A percentile compares a stretch with the other conserved stretches of the same genome.
Conservation (phyloP, 2,888 invertebrate genomes). For the Aethes cnicana region DNA sequence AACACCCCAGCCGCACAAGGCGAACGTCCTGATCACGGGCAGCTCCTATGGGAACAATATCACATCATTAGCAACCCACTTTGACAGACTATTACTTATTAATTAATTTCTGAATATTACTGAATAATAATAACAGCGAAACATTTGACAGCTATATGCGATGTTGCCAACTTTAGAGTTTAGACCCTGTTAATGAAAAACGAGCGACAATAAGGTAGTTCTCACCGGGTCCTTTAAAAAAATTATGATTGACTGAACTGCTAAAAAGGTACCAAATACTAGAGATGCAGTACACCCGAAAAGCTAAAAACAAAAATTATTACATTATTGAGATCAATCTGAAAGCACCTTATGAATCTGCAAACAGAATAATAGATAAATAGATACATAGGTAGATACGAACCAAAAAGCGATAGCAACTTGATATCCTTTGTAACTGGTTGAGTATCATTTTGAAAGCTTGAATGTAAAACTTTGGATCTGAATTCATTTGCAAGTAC, state of each 20-base stretch:
- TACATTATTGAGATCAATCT: background rate
- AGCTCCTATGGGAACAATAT: conserved; percentile 39
- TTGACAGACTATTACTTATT: too few relatives aligned
- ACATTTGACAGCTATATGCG: too few relatives aligned
- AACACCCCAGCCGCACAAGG: conserved; percentile 47
- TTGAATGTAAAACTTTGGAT: conserved; percentile 41
- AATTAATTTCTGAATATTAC: too few relatives aligned
- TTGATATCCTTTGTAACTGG: conserved; percentile 43
- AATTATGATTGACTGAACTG: conserved; percentile 51
- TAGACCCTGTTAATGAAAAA: background rate
- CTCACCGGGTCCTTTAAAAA: conserved; percentile 49
- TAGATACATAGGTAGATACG: conserved; percentile 34
- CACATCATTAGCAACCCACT: too few relatives aligned
- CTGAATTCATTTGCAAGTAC: conserved; percentile 45
- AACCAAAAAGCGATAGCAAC: conserved; percentile 50
- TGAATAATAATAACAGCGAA: too few relatives aligned
- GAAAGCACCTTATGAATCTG: background rate
- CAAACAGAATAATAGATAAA: too few relatives aligned
- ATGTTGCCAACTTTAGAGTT: too few relatives aligned
- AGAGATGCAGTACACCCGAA: conserved; percentile 40
- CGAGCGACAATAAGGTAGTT: background rate
- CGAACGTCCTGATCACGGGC: conserved; percentile 42
- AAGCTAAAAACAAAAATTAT: conserved; percentile 41
- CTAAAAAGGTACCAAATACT: conserved; percentile 48
- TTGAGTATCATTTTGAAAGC: conserved; percentile 50